These are phyloP conservation scores for Oscheius sp. DNA, from an alignment of 2,888 invertebrate species.

Conservation along the genomic window DNA sequence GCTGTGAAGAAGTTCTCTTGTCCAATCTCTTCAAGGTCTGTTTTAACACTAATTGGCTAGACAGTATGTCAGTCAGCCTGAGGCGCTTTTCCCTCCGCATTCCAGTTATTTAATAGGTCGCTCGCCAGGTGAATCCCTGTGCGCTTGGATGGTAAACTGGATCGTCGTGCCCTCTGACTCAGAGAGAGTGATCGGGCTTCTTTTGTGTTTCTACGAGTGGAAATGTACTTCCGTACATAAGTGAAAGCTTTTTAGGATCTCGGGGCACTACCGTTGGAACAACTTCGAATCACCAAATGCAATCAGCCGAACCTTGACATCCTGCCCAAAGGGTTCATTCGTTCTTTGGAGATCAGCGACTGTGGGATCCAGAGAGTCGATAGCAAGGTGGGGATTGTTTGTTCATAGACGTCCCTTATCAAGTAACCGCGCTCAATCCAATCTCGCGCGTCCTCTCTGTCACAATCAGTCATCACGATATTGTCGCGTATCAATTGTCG, in stretches of 20 bases:
- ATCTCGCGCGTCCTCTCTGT: conserved; percentile 13
- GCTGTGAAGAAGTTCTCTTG: conserved; percentile 23
- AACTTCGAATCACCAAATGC: conserved; percentile 42
- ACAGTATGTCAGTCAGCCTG: too few relatives aligned
- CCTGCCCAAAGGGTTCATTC: conserved; percentile 33
- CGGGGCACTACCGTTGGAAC: conserved; percentile 44
- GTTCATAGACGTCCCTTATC: neutral
- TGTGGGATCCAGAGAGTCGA: conserved; percentile 52
- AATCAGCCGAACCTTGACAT: conserved; percentile 28
- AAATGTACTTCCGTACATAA: neutral
- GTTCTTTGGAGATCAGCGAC: conserved; percentile 49
- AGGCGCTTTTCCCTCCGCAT: neutral
- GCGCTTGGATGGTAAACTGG: conserved; percentile 29
- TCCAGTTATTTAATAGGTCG: conserved; percentile 38
- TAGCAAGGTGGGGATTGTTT: conserved; percentile 34
- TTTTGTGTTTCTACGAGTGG: neutral
- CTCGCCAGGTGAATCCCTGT: conserved; percentile 15
- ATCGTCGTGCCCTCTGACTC: conserved; percentile 5
- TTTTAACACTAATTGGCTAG: neutral
- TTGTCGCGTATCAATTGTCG: conserved; percentile 34
- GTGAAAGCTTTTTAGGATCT: conserved; percentile 40
- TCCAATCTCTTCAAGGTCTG: conserved; percentile 35
- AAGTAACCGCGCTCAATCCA: too few relatives aligned
- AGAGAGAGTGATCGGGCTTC: conserved; percentile 9
- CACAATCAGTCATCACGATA: conserved; percentile 14